Percentiles rank a stretch among this genome's conserved stretches.
phyloP scores from a whole-genome alignment of 2,113 vertebrate genomes.

The Nyctereutes procyonoides region DNA sequence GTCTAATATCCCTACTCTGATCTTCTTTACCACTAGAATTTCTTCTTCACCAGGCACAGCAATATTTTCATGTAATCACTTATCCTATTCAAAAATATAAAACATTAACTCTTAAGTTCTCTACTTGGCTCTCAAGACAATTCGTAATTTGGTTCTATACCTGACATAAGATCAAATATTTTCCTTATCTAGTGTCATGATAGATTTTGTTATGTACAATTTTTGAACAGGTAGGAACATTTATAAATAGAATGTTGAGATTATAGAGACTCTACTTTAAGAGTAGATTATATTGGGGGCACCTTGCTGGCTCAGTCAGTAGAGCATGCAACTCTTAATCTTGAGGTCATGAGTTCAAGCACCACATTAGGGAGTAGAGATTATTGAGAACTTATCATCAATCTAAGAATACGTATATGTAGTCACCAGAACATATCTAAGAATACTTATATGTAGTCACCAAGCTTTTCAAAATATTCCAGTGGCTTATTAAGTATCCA shows the following conservation, averaged over 20 bases:
- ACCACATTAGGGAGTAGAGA: background rate
- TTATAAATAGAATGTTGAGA: background rate
- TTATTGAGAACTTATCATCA: background rate
- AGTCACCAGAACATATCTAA: background rate
- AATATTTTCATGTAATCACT: background rate
- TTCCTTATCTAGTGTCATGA: background rate
- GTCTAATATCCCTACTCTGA: background rate
- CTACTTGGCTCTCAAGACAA: background rate
- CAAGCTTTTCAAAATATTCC: background rate
- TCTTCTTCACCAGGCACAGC: background rate
- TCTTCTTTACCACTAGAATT: background rate
- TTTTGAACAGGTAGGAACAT: background rate
- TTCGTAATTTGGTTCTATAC: background rate
- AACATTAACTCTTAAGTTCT: background rate
- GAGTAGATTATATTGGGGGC: background rate
- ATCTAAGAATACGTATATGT: background rate
- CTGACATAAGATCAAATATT: background rate
- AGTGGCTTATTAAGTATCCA: background rate
- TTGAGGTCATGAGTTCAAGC: background rate
- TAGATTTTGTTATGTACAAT: background rate
- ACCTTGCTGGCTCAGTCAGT: background rate
- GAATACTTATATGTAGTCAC: background rate
- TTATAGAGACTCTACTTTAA: background rate
- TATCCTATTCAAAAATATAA: background rate
- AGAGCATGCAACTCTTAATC: background rate